Conservation (phyloP, 1,140 invertebrate species). For the Spodoptera litura region DNA sequence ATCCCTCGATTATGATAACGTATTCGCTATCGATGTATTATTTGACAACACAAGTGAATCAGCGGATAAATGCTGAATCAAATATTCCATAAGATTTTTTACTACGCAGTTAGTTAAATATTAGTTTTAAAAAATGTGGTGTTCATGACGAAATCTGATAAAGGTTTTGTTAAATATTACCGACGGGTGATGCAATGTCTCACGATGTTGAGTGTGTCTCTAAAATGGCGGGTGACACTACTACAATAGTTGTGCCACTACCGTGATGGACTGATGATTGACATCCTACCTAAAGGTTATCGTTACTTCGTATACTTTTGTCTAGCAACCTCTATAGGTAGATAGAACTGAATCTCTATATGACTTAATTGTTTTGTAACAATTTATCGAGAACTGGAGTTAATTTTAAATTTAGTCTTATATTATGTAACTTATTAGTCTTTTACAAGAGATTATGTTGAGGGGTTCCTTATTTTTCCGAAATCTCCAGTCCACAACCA, state of each 20-base stretch:
- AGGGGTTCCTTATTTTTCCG: no score
- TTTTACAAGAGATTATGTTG: no score
- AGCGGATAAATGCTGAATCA: background rate
- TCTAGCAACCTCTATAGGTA: no score
- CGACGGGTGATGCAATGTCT: slow-evolving; percentile 7
- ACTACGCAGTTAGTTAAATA: slow-evolving; percentile 16
- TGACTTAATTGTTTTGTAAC: no score
- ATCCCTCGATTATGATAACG: slow-evolving; percentile 16
- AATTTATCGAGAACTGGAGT: no score
- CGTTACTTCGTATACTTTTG: background rate
- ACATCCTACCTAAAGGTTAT: slow-evolving; percentile 18
- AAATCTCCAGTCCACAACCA: no score
- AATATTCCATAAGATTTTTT: background rate
- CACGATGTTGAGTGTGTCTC: background rate
- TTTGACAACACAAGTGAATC: background rate
- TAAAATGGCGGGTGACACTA: slow-evolving; percentile 11
- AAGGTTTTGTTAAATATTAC: background rate
- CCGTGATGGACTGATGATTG: background rate
- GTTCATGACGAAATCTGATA: slow-evolving; percentile 23
- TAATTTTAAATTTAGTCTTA: no score
- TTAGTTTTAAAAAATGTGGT: slow-evolving; percentile 14
- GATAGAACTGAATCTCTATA: no score
- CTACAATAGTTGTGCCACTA: background rate
- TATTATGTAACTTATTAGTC: no score
- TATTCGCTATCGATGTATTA: slow-evolving; percentile 7